Evolutionary conservation across 1,140 invertebrate genomes (phyloP), one percentile per base, ranked within the genome.

Genomic region (Ridgeia piscesae): DNA sequence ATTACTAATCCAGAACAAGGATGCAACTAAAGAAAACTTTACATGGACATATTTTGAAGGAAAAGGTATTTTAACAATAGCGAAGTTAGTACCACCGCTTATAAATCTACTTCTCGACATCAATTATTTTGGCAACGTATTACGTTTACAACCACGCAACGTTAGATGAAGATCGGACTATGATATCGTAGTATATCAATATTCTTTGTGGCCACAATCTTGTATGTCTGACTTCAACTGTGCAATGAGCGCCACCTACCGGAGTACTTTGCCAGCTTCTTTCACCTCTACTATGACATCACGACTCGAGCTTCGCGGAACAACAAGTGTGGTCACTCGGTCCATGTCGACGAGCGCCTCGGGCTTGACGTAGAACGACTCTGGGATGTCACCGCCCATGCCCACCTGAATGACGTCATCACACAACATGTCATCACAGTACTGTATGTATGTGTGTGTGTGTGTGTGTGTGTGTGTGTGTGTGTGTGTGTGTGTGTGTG

Each of bases 381-480:
- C 48, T 33, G 91, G 91, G n/a, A 92, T 48, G 33, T 88, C 91
- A 33, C 91, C 91, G 33, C 91, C 91, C 34, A 89, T 34, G 34
- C 34, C 11, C 48, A 92, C 91, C 91, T 92, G 35, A 33, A 91
- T 21, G 58, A 77, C 58, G 2, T 6, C 58, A 77, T 77, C 58
- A 77, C 58, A 50, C 21, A 50, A 8, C 21, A 50, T 0, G 48
- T 50, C 48, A 50, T 50, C 48, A 50, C 48, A 8, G 8, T 21
- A 50, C n/a, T n/a, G n/a, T n/a, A n/a, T n/a, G n/a, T n/a, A n/a
- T n/a, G n/a, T n/a, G n/a, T n/a, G n/a, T n/a, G n/a, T n/a, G n/a
- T n/a, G n/a, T n/a, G n/a, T n/a, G n/a, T n/a, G n/a, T n/a, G n/a
- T n/a, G n/a, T n/a, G n/a, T n/a, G n/a, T n/a, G n/a, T n/a, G n/a